Conservation (phyloP, 2,888 invertebrate species). For the Stenoptilia bipunctidactyla region DNA sequence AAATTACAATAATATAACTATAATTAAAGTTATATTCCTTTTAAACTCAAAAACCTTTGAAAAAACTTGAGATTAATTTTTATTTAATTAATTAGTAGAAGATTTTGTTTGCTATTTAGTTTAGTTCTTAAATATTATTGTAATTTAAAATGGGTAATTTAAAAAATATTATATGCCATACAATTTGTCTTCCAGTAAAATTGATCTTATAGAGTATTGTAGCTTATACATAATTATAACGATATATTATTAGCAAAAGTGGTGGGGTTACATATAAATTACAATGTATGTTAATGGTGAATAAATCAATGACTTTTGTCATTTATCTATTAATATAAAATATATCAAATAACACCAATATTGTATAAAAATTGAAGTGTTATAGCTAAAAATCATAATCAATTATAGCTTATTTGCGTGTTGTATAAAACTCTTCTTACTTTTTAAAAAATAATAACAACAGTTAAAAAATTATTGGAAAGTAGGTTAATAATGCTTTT, state of each 20-base stretch:
- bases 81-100: no score
- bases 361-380: constrained; percentile 2
- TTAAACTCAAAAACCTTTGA: background rate
- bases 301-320: no score
- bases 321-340: no score
- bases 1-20: constrained; percentile 8
- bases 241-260: constrained; percentile 36
- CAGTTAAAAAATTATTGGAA: no score
- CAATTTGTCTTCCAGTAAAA: constrained; percentile 72
- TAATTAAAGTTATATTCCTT: background rate
- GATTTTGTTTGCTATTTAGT: no score
- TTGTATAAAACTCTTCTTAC: no score
- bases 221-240: constrained; percentile 64
- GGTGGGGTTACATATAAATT: constrained; percentile 37
- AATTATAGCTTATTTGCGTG: constrained; percentile 2
- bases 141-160: constrained; percentile 1
- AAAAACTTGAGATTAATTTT: no score
- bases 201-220: constrained; percentile 65
- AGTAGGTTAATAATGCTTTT: no score
- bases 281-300: constrained; percentile 8
- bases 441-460: no score
- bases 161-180: constrained; percentile 66
- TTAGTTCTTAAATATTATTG: background rate
- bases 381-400: background rate
- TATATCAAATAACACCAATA: constrained; percentile 22